Conservation (phyloP, 2,888 invertebrate species). For the Philereme transversata region DNA sequence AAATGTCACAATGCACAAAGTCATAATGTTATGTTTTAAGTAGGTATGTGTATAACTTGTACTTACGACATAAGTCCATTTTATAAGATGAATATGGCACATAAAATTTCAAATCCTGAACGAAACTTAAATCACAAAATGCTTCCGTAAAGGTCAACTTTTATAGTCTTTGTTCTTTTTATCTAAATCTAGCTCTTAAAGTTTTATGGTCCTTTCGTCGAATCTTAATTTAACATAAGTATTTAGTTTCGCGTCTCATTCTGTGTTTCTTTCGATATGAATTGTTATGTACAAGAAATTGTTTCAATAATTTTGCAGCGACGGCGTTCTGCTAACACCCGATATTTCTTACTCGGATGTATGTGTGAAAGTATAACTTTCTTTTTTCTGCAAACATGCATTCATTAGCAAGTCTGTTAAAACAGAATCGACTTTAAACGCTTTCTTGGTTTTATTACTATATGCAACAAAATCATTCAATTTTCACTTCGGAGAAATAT, state of each 20-base stretch:
- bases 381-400: slow-evolving; percentile 60
- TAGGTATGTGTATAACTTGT: background rate
- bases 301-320: slow-evolving; percentile 41
- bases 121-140: slow-evolving; percentile 28
- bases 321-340: slow-evolving; percentile 40
- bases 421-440: slow-evolving; percentile 40
- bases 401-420: slow-evolving; percentile 51
- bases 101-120: slow-evolving; percentile 6
- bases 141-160: slow-evolving; percentile 47
- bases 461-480: slow-evolving; percentile 29
- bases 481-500: slow-evolving; percentile 34
- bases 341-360: slow-evolving; percentile 50
- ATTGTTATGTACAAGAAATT: slow-evolving; percentile 36
- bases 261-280: slow-evolving; percentile 14
- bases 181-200: slow-evolving; percentile 39
- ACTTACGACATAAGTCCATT: background rate
- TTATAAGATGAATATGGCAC: background rate
- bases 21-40: slow-evolving; percentile 1
- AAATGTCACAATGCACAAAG: background rate
- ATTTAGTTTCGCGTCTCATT: slow-evolving; percentile 12
- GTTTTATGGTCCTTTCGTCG: slow-evolving; percentile 29
- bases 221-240: slow-evolving; percentile 5
- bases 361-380: slow-evolving; percentile 65
- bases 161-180: slow-evolving; percentile 41
- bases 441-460: slow-evolving; percentile 39